phyloP scores from a whole-genome alignment of 1,140 invertebrate genomes.

The Procambarus clarkii region DNA sequence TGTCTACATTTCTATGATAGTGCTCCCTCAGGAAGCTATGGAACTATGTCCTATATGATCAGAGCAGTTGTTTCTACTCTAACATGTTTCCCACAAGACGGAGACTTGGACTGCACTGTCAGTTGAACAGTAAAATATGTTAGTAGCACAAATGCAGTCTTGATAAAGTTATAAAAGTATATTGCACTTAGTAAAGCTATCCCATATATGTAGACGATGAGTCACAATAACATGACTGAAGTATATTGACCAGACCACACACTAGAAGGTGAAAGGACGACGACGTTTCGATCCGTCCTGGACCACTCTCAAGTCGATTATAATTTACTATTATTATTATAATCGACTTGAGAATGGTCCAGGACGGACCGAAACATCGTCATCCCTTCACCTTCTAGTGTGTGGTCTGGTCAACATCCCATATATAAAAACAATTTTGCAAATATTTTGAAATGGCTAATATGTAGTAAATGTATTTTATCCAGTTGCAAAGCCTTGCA shows the following conservation, averaged over 20 bases:
- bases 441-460: not conserved
- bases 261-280: too few relatives aligned
- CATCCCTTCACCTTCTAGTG: too few relatives aligned
- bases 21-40: slow-evolving; percentile 96
- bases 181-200: not conserved
- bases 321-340: too few relatives aligned
- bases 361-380: too few relatives aligned
- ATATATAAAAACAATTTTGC: not conserved
- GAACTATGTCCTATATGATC: slow-evolving; percentile 98
- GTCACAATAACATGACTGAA: too few relatives aligned
- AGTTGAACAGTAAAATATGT: slow-evolving; percentile 77
- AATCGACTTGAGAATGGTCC: too few relatives aligned
- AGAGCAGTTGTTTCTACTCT: slow-evolving; percentile 86
- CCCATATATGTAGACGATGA: not conserved
- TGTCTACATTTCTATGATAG: slow-evolving; percentile 98
- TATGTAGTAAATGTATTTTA: not conserved
- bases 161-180: not conserved
- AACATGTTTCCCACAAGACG: slow-evolving; percentile 85
- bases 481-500: not conserved
- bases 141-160: not conserved
- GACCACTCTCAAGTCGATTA: too few relatives aligned
- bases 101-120: slow-evolving; percentile 87
- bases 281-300: too few relatives aligned
- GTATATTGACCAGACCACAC: too few relatives aligned
- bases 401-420: not conserved